Percentiles rank a stretch among this genome's conserved stretches.
Conservation (phyloP, 2,888 invertebrate genomes). For the Drosophila demipolita region DNA sequence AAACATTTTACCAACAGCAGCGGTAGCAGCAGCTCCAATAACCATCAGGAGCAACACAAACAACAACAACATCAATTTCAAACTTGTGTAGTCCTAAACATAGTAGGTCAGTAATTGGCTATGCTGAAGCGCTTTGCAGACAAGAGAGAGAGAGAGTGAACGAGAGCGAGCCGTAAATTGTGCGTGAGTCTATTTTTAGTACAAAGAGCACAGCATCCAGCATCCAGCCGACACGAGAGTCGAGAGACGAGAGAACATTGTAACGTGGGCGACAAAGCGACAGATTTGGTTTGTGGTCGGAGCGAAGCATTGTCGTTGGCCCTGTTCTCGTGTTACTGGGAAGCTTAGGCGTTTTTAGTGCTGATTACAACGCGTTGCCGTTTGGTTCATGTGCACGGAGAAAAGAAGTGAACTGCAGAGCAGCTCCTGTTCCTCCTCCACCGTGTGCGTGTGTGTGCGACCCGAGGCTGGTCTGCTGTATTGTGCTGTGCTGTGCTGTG, state of each 20-base stretch:
- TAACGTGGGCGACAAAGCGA: conserved; percentile 52
- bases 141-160: conserved; percentile 10
- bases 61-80: conserved; percentile 33
- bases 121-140: conserved; percentile 39
- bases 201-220: conserved; percentile 70
- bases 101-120: conserved; percentile 73
- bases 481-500: background rate
- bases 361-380: conserved; percentile 85
- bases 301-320: conserved; percentile 28
- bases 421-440: conserved; percentile 21
- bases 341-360: conserved; percentile 83
- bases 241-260: conserved; percentile 10
- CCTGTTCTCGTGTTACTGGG: conserved; percentile 51
- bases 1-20: conserved; percentile 61
- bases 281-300: conserved; percentile 55
- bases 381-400: conserved; percentile 81
- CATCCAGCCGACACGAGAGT: conserved; percentile 39
- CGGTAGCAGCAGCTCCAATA: conserved; percentile 12
- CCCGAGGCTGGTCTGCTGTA: conserved; percentile 5
- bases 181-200: conserved; percentile 47
- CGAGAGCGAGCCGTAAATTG: conserved; percentile 1
- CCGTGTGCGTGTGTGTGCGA: conserved; percentile 19
- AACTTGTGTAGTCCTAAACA: conserved; percentile 46
- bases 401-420: conserved; percentile 30
- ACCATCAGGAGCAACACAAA: conserved; percentile 13